Base-by-base conservation (phyloP, 1,140 invertebrate species). In the Aphelinus atriplicis region DNA sequence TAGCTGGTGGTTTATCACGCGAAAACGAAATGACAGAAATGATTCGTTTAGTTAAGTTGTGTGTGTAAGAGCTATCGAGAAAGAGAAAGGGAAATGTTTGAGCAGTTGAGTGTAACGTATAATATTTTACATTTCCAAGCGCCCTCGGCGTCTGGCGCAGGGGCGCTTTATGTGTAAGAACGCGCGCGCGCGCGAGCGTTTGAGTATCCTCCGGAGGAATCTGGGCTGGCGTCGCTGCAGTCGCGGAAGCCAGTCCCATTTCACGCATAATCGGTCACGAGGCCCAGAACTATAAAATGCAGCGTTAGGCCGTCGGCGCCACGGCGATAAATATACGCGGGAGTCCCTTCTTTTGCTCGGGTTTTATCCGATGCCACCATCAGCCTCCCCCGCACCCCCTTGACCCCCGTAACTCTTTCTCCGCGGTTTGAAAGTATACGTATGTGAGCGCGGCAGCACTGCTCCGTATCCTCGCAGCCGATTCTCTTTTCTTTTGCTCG, bases 101-200 rank as follows among this genome's bases (percentile, higher is more conserved):
- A 26, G 26, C 26, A 51, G 26, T 3, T 26, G 42, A 70, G 4
- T 61, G 61, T 7, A 26, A 26, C 48, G 57, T 42, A 70, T 70
- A 70, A 70, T 70, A 70, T 61, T 60, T 70, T 70, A 70, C 26
- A 53, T 70, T 61, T 50, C 47, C 47, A 70, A 70, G 67, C 67
- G 57, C n/a, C 26, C 57, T 70, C 4, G 46, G 57, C 67, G 56
- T 70, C 67, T 70, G 47, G 26, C 51, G 67, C 67, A 70, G 67
- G 42, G 43, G 7, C 26, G 47, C 56, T 70, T 70, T 60, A 60
- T 61, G 26, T 26, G 0, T 26, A 26, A 68, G 58, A 68, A 68
- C 65, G 53, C 66, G 66, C 26, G 26, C 26, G 26, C 26, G 26
- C 26, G 26, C 26, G 26, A 26, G 26, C 43, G 43, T 58, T 68